Percentiles rank a stretch among this genome's conserved stretches.
Evolutionary conservation across 2,888 invertebrate genomes (phyloP).

Genomic region (Cephus sareptanus): DNA sequence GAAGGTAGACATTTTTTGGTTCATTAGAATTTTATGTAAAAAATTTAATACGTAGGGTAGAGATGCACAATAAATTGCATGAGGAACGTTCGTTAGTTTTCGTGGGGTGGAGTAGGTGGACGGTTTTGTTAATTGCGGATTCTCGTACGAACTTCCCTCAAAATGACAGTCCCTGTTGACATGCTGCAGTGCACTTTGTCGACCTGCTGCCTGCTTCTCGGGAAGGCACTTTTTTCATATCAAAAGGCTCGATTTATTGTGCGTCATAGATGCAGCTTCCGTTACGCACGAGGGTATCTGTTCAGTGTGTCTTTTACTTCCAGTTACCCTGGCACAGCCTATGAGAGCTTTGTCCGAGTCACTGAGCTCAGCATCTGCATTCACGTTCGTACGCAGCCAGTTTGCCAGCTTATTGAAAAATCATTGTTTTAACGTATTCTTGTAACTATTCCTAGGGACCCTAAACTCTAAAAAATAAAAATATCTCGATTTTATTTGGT

Average conservation of each 20-base stretch:
- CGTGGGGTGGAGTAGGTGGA: neutral
- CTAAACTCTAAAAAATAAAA: no score
- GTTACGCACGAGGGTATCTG: neutral
- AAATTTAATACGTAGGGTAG: no score
- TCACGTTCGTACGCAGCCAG: no score
- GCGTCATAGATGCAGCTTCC: neutral
- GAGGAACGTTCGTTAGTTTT: neutral
- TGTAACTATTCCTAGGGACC: no score
- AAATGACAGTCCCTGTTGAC: neutral
- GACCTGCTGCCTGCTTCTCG: neutral
- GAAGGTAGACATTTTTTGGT: neutral
- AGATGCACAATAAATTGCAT: neutral
- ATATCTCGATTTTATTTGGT: no score
- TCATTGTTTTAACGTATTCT: no score
- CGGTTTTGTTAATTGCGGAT: neutral
- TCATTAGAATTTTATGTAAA: neutral
- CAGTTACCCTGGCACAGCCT: constrained; percentile 32
- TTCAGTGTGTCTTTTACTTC: constrained; percentile 17
- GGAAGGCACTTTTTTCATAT: neutral
- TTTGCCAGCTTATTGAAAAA: no score
- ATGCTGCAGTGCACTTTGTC: neutral
- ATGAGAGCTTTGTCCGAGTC: constrained; percentile 36
- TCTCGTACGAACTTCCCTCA: neutral
- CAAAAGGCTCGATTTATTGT: neutral
- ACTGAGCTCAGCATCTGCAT: neutral